phyloP scores from a whole-genome alignment of 2,797 vertebrate species.

The Chrysocyon brachyurus region DNA sequence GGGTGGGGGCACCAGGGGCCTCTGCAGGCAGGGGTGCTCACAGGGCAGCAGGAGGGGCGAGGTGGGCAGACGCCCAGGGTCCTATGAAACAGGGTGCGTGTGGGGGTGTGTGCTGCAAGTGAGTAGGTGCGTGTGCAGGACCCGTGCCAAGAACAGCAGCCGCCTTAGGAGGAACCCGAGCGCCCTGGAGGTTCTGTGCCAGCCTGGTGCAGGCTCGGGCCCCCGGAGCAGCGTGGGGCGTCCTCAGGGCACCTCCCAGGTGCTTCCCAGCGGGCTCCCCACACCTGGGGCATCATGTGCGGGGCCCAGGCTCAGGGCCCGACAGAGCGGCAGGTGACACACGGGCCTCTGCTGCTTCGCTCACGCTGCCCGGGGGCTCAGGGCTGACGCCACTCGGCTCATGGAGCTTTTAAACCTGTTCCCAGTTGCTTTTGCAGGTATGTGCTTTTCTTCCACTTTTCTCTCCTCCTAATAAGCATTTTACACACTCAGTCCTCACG shows the following conservation, averaged over 20 bases:
- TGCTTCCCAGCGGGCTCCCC: not conserved
- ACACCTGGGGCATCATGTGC: not conserved
- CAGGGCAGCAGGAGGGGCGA: not conserved
- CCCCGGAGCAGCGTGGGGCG: rapidly evolving
- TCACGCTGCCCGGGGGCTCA: rapidly evolving
- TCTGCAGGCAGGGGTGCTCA: not conserved
- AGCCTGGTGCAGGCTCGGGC: not conserved
- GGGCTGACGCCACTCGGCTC: rapidly evolving
- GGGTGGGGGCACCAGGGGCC: rapidly evolving
- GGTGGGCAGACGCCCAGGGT: rapidly evolving
- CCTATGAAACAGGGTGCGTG: not conserved
- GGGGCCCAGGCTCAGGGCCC: not conserved
- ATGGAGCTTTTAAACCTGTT: not conserved
- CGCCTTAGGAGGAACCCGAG: rapidly evolving
- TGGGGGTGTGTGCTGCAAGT: not conserved
- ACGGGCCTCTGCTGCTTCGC: not conserved
- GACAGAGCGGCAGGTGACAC: not conserved
- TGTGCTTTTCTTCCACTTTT: not conserved
- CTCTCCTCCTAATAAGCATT: not conserved
- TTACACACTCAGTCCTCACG: rapidly evolving
- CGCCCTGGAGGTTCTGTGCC: not conserved
- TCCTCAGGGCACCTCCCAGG: not conserved
- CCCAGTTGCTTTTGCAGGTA: not conserved
- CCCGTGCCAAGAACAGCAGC: not conserved
- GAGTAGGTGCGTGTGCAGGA: not conserved